A percentile compares a stretch with the other conserved stretches of the same genome.
phyloP scores from a whole-genome alignment of 2,797 vertebrate genomes.

The Limnodromus scolopaceus region DNA sequence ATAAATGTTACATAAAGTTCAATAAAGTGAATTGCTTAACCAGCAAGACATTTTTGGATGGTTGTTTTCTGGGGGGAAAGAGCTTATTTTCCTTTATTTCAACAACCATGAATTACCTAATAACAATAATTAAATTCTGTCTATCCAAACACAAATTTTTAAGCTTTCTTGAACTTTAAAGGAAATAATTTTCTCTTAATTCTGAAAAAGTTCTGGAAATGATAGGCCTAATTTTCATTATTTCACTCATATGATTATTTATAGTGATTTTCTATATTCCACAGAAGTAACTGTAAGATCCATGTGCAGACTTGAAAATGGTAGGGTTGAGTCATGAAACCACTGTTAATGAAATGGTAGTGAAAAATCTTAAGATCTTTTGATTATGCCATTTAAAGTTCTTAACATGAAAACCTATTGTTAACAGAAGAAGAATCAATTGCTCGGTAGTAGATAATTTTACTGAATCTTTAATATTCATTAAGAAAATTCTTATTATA shows the following conservation, averaged over 20 bases:
- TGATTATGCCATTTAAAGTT: not conserved
- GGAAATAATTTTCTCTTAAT: not conserved
- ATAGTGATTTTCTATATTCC: not conserved
- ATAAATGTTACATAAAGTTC: not conserved
- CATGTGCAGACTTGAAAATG: not conserved
- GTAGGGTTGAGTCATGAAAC: not conserved
- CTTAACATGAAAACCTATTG: not conserved
- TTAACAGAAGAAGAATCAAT: not conserved
- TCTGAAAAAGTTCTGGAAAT: not conserved
- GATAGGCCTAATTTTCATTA: not conserved
- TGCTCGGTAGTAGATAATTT: not conserved
- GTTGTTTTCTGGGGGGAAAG: fast-evolving
- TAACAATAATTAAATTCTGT: not conserved
- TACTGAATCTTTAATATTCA: not conserved
- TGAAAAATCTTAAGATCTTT: not conserved
- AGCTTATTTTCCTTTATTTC: not conserved
- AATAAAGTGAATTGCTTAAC: not conserved
- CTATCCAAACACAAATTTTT: not conserved
- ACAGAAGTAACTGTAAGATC: not conserved
- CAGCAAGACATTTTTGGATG: not conserved
- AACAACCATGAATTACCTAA: not conserved
- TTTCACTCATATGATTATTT: not conserved
- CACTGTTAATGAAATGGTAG: not conserved
- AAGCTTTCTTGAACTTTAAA: not conserved
- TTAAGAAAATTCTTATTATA: not conserved